phyloP scores from a whole-genome alignment of 2,797 vertebrate genomes.

The Alectoris magna region DNA sequence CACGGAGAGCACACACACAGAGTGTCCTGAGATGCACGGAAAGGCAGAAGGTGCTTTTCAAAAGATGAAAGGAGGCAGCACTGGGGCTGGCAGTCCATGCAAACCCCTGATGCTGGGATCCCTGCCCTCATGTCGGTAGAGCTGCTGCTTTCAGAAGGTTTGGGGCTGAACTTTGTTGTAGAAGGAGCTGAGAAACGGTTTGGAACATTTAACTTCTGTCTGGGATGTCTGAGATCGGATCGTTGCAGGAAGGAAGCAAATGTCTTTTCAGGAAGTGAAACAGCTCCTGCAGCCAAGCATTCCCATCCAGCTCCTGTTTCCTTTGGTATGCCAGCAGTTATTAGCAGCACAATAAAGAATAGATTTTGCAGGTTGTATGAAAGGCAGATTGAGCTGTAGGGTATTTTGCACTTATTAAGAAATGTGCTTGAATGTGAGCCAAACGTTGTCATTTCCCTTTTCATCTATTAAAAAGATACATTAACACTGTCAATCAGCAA shows the following conservation, averaged over 20 bases:
- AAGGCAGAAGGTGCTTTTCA: too few relatives aligned
- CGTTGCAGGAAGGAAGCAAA: not conserved
- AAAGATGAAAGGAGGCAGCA: not conserved
- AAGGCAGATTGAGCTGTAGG: conserved; percentile 40
- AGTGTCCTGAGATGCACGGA: not conserved
- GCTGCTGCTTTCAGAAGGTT: not conserved
- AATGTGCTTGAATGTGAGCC: conserved; percentile 63
- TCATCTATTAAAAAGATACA: conserved; percentile 68
- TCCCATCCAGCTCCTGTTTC: not conserved
- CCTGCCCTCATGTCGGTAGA: not conserved
- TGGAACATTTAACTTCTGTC: not conserved
- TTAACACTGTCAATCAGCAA: conserved; percentile 70
- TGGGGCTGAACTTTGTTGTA: not conserved
- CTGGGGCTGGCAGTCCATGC: too few relatives aligned
- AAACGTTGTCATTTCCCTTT: conserved; percentile 76
- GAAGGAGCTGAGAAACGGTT: conserved; percentile 20
- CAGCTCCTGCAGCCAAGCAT: not conserved
- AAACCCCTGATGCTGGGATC: too few relatives aligned
- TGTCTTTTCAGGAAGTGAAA: not conserved
- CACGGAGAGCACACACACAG: not conserved
- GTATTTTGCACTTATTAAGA: conserved; percentile 53
- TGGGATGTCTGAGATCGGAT: conserved; percentile 15
- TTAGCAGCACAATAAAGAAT: conserved; percentile 55
- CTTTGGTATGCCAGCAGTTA: conserved; percentile 18
- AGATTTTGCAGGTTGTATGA: conserved; percentile 39